These are phyloP conservation scores for Hipposideros larvatus DNA, from an alignment of 2,797 vertebrate species.

Conservation along the genomic window DNA sequence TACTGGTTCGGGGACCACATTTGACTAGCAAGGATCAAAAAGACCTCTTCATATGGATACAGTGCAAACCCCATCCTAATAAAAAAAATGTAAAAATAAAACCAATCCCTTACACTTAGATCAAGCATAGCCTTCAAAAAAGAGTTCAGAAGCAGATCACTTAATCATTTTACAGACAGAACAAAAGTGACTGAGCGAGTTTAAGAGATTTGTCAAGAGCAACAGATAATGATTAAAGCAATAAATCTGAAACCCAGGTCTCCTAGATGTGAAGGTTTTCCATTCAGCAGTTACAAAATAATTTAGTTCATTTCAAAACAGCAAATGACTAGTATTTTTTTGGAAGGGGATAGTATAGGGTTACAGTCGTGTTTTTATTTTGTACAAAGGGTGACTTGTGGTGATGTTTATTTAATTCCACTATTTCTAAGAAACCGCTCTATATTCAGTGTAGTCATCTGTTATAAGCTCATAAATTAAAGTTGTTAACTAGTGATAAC, in stretches of 20 bases:
- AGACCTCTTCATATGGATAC: background rate
- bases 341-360: rapidly evolving
- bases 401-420: background rate
- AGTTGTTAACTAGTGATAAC: constrained; percentile 51
- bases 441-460: constrained; percentile 50
- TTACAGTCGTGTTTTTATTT: background rate
- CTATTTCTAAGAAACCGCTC: background rate
- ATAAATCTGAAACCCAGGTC: background rate
- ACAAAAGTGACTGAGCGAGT: background rate
- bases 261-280: background rate
- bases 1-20: background rate
- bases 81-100: background rate
- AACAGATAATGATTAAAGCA: background rate
- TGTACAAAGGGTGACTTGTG: background rate
- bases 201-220: background rate
- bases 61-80: background rate
- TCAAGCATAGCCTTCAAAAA: background rate
- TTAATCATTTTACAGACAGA: constrained; percentile 30
- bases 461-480: constrained; percentile 44
- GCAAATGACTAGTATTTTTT: background rate
- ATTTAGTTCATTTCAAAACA: background rate
- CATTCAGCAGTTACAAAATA: constrained; percentile 13
- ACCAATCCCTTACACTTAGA: background rate
- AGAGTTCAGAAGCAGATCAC: background rate
- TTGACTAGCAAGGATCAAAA: background rate